These are phyloP conservation scores for Spea bombifrons DNA, from an alignment of 2,113 vertebrate genomes.

Conservation along the genomic window DNA sequence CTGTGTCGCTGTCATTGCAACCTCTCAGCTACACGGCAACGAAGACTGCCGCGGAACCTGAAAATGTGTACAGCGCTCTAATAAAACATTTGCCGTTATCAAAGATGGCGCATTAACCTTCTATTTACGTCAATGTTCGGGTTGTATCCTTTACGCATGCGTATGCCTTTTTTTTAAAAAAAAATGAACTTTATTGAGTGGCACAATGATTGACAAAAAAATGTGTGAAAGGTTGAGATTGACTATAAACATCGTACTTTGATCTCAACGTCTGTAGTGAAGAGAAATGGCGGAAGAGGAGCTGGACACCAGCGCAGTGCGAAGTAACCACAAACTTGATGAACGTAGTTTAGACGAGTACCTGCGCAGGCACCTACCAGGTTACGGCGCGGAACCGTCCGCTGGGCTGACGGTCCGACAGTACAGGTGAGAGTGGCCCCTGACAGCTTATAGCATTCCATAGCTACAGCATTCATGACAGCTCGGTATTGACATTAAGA, in stretches of 20 bases:
- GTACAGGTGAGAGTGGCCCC: slow-evolving; percentile 68
- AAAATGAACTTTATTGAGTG: slow-evolving; percentile 10
- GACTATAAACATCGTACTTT: slow-evolving; percentile 13
- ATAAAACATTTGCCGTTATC: neutral
- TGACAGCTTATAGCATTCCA: neutral
- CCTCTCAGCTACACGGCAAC: neutral
- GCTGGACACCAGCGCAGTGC: slow-evolving; percentile 59
- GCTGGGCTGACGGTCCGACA: slow-evolving; percentile 66
- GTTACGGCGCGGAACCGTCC: slow-evolving; percentile 55
- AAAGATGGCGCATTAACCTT: neutral
- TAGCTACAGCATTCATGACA: too few relatives aligned
- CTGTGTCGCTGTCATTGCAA: neutral
- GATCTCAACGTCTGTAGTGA: neutral
- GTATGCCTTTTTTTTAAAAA: neutral
- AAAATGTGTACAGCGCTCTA: too few relatives aligned
- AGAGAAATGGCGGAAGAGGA: slow-evolving; percentile 48
- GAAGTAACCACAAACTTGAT: slow-evolving; percentile 72
- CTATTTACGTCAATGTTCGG: neutral
- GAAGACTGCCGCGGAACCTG: neutral
- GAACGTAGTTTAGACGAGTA: slow-evolving; percentile 66
- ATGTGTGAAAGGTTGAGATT: slow-evolving; percentile 21
- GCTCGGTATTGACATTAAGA: too few relatives aligned
- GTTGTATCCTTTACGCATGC: neutral
- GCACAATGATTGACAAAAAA: neutral
- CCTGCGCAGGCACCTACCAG: slow-evolving; percentile 60